Evolutionary conservation across 1,140 invertebrate genomes (phyloP), one percentile per base, ranked within the genome.

Genomic region (Anthonomus grandis): DNA sequence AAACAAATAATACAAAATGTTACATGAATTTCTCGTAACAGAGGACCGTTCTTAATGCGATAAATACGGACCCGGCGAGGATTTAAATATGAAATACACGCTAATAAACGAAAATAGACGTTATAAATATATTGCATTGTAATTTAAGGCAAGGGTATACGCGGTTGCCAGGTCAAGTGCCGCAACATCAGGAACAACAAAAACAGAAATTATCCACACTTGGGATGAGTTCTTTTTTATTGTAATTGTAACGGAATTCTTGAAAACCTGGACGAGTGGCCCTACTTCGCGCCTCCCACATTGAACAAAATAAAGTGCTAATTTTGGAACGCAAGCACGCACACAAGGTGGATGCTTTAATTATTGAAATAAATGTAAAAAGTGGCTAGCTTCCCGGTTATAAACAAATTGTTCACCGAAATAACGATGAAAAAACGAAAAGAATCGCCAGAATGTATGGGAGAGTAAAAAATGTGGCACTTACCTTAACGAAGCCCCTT

Each of bases 181-280:
- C 65, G 69, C 67, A 69, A 72, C 69, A 65, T 71, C 65, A 67
- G 64, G 65, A 63, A 70, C 62, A 69, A 70, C 68, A 71, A 71
- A n/a, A 70, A 59, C 57, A 59, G 9, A 34, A 50, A 59, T 44
- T 66, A 66, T 55, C 65, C 66, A 68, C 63, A 70, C 69, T 70
- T 67, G 58, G 65, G 52, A 64, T 18, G 9, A 22, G 37, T 17
- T 18, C 15, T 22, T 15, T 22, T 45, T 45, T 10, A 5, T 12
- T 15, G 21, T 19, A 22, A 45, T 8, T 22, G 24, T 22, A 17
- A 41, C 10, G 38, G 12, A 4, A 9, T 17, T 13, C 38, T 24
- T 9, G 22, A 17, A 45, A 12, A 23, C 18, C 10, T 23, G 12
- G 10, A 19, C 12, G 10, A 10, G 42, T 45, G 15, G 15, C 13